Evolutionary conservation across 2,888 invertebrate species (phyloP), one percentile per base, ranked within the genome.

Genomic region (Pyrocoelia pectoralis): DNA sequence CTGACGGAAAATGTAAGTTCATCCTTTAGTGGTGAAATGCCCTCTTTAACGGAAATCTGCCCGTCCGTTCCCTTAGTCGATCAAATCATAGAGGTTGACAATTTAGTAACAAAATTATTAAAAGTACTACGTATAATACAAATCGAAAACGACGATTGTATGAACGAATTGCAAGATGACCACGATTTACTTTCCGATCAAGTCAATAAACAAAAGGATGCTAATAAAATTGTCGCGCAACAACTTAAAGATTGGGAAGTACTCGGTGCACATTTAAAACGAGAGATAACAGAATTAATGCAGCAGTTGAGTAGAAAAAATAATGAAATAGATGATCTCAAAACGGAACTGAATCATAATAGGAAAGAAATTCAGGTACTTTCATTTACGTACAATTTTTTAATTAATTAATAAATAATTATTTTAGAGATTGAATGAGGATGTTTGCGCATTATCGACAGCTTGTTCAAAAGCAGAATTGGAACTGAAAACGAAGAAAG

Each of bases 41-140:
- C 46, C 50, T 80, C 78, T 49, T 74, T 80, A 64, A 80, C 79
- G 60, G 86, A 87, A 65, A 84, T 84, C 70, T 85, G 85, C 72
- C 82, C 86, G 4, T 84, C 85, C 2, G 84, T 86, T 65, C 84
- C 87, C 46, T 83, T 89, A 28, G 87, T 90, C 15, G 90, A 90
- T 79, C 89, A 90, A 83, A 89, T 90, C 12, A 89, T 90, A 57
- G 88, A 89, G 67, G 89, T 90, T 13, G 93, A 93, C 81, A 89
- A 89, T 79, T 83, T 90, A 40, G 86, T 93, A 10, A 89, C 91
- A 9, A 89, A 90, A 76, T 81, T 93, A 73, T 82, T 92, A 56
- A 89, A 89, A 80, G 88, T 89, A 12, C 81, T 89, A 74, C 85
- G 90, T 64, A 91, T 92, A 71, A 88, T 92, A 73, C 89, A 89